Conservation (phyloP, 2,888 invertebrate species). For the Morpho helenor region DNA sequence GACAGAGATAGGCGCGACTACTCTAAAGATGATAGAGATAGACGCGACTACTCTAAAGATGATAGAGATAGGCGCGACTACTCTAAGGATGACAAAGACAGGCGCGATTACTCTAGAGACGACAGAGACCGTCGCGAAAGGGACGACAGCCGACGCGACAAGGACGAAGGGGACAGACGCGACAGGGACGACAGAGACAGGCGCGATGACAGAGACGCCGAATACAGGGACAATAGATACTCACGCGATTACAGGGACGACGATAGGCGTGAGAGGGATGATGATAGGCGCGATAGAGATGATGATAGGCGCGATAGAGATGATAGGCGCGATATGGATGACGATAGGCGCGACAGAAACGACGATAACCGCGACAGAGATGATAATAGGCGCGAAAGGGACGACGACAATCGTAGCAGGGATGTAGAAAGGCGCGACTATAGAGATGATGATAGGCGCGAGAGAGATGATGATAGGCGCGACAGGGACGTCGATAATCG, state of each 20-base stretch:
- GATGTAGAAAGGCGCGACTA: conserved; percentile 29
- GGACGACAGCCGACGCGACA: conserved; percentile 53
- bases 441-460: conserved; percentile 30
- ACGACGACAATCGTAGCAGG: conserved; percentile 28
- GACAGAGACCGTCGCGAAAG: conserved; percentile 42
- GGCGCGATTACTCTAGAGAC: conserved; percentile 31
- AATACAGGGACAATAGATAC: conserved; percentile 28
- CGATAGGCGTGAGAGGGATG: conserved; percentile 31
- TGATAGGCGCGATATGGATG: conserved; percentile 29
- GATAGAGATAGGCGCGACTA: conserved; percentile 39
- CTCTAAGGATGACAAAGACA: conserved; percentile 26
- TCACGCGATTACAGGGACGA: conserved; percentile 32
- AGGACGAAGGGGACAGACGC: conserved; percentile 39
- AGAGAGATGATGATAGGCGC: conserved; percentile 24
- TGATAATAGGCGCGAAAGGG: conserved; percentile 29
- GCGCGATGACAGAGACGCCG: conserved; percentile 8
- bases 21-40: conserved; percentile 33
- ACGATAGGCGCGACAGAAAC: conserved; percentile 30
- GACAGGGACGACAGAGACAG: conserved; percentile 33
- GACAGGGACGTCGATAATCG: conserved; percentile 32
- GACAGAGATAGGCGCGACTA: conserved; percentile 32
- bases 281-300: conserved; percentile 29
- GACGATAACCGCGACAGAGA: conserved; percentile 28
- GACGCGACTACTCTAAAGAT: conserved; percentile 31
- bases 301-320: conserved; percentile 27